A percentile compares a stretch with the other conserved stretches of the same genome.
phyloP scores from a whole-genome alignment of 1,140 invertebrate genomes.

The Formica selysi region DNA sequence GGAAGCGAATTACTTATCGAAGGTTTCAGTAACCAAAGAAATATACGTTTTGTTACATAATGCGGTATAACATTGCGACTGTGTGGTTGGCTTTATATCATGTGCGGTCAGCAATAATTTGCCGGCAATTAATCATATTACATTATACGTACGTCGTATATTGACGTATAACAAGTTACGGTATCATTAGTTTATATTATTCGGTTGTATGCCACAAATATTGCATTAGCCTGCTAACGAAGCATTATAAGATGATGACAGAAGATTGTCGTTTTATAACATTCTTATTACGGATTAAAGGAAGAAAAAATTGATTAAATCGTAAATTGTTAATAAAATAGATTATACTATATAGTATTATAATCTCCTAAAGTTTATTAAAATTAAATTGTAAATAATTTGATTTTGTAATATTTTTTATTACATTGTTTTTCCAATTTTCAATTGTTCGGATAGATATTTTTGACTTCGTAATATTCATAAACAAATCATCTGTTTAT shows the following conservation, averaged over 20 bases:
- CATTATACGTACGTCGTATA: background rate
- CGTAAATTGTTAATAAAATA: background rate
- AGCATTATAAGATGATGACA: background rate
- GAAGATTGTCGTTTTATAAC: background rate
- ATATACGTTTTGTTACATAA: background rate
- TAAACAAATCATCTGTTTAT: background rate
- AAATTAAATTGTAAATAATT: background rate
- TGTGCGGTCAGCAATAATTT: conserved; percentile 1
- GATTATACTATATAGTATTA: background rate
- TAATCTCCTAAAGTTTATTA: background rate
- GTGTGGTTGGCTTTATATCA: background rate
- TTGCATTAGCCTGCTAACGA: background rate
- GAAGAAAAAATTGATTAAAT: background rate
- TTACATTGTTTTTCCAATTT: background rate
- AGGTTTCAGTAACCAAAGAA: background rate
- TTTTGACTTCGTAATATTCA: background rate
- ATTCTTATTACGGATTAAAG: background rate
- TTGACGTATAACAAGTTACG: background rate
- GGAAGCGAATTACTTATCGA: too few species aligned
- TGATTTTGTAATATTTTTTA: background rate
- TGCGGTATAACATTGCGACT: background rate
- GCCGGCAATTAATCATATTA: background rate
- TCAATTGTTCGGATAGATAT: background rate
- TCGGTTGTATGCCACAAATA: background rate
- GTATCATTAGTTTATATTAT: conserved; percentile 1